Conservation (phyloP, 1,140 invertebrate genomes). For the Epicauta chinensis region DNA sequence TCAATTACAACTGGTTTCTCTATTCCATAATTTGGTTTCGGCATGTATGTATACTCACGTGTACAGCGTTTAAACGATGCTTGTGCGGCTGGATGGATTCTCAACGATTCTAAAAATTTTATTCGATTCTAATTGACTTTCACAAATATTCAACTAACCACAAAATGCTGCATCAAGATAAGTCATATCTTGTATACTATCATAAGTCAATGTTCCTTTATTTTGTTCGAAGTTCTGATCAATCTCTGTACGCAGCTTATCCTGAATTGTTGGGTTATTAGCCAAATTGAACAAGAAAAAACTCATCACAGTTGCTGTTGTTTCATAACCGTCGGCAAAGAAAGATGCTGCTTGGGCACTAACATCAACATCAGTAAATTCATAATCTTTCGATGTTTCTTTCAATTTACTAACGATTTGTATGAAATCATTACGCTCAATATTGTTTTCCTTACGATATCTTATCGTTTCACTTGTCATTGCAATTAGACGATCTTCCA, state of each 20-base stretch:
- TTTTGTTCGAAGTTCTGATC: constrained; percentile 31
- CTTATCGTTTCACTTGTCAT: constrained; percentile 32
- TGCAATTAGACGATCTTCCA: constrained; percentile 19
- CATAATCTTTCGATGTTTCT: constrained; percentile 23
- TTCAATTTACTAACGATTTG: constrained; percentile 26
- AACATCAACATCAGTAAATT: constrained; percentile 55
- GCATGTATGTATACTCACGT: constrained; percentile 23
- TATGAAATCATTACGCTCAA: constrained; percentile 37
- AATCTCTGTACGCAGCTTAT: constrained; percentile 61
- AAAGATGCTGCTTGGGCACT: constrained; percentile 51
- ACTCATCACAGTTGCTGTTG: constrained; percentile 29
- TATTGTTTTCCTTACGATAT: constrained; percentile 37
- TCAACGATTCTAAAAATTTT: constrained; percentile 41
- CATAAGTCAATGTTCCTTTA: constrained; percentile 41
- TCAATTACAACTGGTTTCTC: constrained; percentile 37
- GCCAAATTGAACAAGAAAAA: constrained; percentile 52
- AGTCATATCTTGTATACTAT: constrained; percentile 41
- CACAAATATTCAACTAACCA: constrained; percentile 28
- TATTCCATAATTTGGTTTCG: constrained; percentile 22
- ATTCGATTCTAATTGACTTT: constrained; percentile 4
- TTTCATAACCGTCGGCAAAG: constrained; percentile 56
- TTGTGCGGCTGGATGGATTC: constrained; percentile 42
- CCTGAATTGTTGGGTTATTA: constrained; percentile 54
- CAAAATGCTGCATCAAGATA: constrained; percentile 47
- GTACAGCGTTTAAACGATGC: constrained; percentile 35